phyloP scores from a whole-genome alignment of 2,797 vertebrate species.

The Melanotaenia maccullochi region DNA sequence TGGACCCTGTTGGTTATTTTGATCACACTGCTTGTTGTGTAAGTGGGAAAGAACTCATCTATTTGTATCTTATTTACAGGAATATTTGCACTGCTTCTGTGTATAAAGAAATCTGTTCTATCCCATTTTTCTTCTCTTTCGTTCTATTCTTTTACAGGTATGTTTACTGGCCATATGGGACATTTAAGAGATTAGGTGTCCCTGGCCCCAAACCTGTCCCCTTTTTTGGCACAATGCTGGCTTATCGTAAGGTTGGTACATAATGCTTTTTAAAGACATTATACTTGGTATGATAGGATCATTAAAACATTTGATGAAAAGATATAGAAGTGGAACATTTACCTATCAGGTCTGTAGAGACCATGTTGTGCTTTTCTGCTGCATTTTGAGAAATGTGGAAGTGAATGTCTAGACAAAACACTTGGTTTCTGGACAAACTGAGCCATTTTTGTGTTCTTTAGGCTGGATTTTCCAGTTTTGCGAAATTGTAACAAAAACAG shows the following conservation, averaged over 20 bases:
- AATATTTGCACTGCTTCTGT: not conserved
- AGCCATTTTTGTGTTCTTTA: not conserved
- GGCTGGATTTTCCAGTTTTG: not conserved
- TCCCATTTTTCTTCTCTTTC: not conserved
- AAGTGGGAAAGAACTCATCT: not conserved
- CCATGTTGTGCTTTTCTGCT: no score
- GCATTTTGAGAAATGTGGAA: not conserved
- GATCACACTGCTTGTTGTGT: constrained; percentile 70
- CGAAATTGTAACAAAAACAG: not conserved
- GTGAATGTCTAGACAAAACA: not conserved
- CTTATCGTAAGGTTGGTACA: constrained; percentile 64
- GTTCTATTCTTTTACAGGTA: constrained; percentile 52
- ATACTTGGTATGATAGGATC: not conserved
- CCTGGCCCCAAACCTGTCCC: constrained; percentile 69
- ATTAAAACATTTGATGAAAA: not conserved
- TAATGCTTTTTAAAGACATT: not conserved
- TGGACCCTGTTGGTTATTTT: constrained; percentile 77
- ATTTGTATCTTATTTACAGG: not conserved
- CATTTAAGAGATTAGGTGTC: constrained; percentile 64
- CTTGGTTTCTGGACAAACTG: no score
- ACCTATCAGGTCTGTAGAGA: no score
- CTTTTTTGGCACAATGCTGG: constrained; percentile 67
- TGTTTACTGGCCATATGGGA: constrained; percentile 53
- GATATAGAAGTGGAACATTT: no score
- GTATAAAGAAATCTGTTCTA: not conserved